These are phyloP conservation scores for Microcaecilia unicolor DNA, from an alignment of 2,797 vertebrate species.

Conservation along the genomic window DNA sequence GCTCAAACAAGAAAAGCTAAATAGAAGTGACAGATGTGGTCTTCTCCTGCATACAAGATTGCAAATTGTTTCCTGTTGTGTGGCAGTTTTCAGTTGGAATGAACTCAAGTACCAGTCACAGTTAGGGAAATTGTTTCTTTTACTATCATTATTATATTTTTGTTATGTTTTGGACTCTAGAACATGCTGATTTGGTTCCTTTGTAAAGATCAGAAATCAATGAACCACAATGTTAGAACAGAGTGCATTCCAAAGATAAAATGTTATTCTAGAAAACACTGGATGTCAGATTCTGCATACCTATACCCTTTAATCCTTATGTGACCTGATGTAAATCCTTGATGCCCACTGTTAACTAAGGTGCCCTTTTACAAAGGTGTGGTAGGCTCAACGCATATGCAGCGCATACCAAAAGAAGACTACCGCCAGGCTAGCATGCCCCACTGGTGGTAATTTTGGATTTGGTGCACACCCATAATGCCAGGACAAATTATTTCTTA, in stretches of 20 bases:
- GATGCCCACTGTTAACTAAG: too few species aligned
- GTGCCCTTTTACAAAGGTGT: too few species aligned
- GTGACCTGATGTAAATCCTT: too few species aligned
- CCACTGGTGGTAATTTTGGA: too few species aligned
- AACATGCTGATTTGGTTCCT: slow-evolving; percentile 13
- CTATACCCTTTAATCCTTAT: too few species aligned
- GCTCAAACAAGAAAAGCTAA: slow-evolving; percentile 55
- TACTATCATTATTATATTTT: slow-evolving; percentile 14
- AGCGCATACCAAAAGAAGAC: too few species aligned
- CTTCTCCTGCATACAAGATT: slow-evolving; percentile 50
- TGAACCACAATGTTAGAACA: slow-evolving; percentile 12
- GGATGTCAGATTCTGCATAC: too few species aligned
- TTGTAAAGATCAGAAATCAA: slow-evolving; percentile 21
- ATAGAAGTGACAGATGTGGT: slow-evolving; percentile 70
- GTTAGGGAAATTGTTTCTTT: slow-evolving; percentile 35
- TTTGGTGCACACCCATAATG: too few species aligned
- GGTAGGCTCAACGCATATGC: too few species aligned
- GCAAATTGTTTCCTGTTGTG: slow-evolving; percentile 73
- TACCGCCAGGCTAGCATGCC: too few species aligned
- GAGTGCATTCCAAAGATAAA: slow-evolving; percentile 5
- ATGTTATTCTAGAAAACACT: too few species aligned
- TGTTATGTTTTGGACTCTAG: slow-evolving; percentile 11
- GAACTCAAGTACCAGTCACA: slow-evolving; percentile 51
- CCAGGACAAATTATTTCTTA: too few species aligned
- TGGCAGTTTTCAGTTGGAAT: slow-evolving; percentile 66